phyloP scores from a whole-genome alignment of 2,113 vertebrate species.

The Echinops telfairi region DNA sequence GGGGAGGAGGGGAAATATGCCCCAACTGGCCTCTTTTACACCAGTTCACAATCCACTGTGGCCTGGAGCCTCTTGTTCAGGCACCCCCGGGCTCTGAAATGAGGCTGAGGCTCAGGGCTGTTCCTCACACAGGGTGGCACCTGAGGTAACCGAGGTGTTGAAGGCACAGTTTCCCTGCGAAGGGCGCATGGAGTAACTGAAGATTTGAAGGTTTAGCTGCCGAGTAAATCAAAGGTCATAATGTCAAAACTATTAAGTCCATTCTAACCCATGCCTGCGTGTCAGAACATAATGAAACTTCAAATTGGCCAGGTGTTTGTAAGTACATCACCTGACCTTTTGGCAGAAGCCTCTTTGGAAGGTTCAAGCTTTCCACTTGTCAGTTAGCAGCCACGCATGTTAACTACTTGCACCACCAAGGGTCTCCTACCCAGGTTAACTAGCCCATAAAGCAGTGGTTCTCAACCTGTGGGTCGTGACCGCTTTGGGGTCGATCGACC shows the following conservation, averaged over 20 bases:
- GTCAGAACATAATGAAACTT: neutral
- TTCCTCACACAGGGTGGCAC: neutral
- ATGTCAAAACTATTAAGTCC: neutral
- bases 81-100: too few relatives aligned
- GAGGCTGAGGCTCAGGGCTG: neutral
- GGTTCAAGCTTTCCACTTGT: neutral
- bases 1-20: neutral
- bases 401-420: neutral
- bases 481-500: too few relatives aligned
- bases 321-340: neutral
- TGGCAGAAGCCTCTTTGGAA: neutral
- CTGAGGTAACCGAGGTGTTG: neutral
- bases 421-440: neutral
- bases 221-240: neutral
- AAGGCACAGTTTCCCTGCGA: neutral
- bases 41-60: neutral
- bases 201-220: neutral
- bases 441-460: too few relatives aligned
- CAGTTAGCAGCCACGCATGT: neutral
- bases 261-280: neutral
- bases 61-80: neutral
- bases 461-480: too few relatives aligned
- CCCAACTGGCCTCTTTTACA: neutral
- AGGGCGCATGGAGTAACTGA: neutral
- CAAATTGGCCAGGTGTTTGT: neutral